phyloP scores from a whole-genome alignment of 53 echinoderm and acorn worm genomes.

The Paelopatides confundens region DNA sequence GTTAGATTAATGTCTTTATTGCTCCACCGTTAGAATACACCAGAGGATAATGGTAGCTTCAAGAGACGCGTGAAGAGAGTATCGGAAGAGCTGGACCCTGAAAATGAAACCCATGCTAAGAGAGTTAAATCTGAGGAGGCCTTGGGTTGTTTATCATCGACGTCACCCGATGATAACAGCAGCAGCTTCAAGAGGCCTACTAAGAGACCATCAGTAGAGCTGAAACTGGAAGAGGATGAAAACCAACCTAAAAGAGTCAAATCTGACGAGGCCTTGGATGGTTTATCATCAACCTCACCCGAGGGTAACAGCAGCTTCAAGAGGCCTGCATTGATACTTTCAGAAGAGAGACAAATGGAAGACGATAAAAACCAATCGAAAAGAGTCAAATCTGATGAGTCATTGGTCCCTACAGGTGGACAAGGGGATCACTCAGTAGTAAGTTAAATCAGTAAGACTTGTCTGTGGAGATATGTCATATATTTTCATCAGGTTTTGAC shows the following conservation, averaged over 20 bases:
- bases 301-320: slow-evolving; percentile 28
- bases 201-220: slow-evolving; percentile 45
- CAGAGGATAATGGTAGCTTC: not conserved
- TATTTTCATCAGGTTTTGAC: too few relatives aligned
- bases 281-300: not conserved
- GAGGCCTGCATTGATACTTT: slow-evolving; percentile 40
- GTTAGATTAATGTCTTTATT: too few relatives aligned
- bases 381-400: slow-evolving; percentile 40
- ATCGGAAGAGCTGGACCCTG: slow-evolving; percentile 27
- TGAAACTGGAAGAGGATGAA: slow-evolving; percentile 1
- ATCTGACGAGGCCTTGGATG: slow-evolving; percentile 3
- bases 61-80: slow-evolving; percentile 29
- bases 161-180: not conserved
- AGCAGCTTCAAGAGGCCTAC: slow-evolving; percentile 45
- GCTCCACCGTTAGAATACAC: too few relatives aligned
- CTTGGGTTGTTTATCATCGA: not conserved
- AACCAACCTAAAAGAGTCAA: slow-evolving; percentile 39
- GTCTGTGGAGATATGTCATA: not conserved
- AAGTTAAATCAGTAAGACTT: not conserved
- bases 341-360: slow-evolving; percentile 20
- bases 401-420: slow-evolving; percentile 15
- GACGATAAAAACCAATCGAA: slow-evolving; percentile 10
- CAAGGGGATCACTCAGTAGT: slow-evolving; percentile 48
- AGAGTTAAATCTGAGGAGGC: slow-evolving; percentile 32
- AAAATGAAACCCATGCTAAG: slow-evolving; percentile 19